phyloP scores from a whole-genome alignment of 2,888 invertebrate genomes.

The Phytoseiulus persimilis region DNA sequence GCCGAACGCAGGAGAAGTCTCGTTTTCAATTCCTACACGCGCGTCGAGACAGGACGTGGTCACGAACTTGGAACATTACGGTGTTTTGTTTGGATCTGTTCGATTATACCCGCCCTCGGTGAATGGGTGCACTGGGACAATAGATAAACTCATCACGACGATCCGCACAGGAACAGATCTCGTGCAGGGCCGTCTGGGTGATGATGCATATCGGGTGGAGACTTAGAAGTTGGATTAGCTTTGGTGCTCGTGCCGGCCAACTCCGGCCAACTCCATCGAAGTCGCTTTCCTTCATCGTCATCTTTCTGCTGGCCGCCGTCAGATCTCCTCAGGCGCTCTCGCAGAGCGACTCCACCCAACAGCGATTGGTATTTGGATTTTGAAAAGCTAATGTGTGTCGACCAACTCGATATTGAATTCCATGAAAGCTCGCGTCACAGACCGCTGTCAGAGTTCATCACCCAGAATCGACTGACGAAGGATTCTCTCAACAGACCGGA shows the following conservation, averaged over 20 bases:
- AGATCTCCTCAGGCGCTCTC: background rate
- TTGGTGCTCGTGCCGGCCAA: background rate
- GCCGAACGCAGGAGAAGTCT: background rate
- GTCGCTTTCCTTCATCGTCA: background rate
- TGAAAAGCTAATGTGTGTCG: background rate
- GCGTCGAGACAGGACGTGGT: background rate
- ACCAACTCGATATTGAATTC: background rate
- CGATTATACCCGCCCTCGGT: background rate
- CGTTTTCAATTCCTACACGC: background rate
- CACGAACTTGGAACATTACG: background rate
- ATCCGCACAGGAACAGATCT: background rate
- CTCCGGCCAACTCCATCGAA: background rate
- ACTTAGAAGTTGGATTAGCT: slow-evolving; percentile 5
- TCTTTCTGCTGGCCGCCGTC: background rate
- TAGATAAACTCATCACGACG: background rate
- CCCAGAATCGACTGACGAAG: background rate
- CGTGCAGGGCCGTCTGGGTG: background rate
- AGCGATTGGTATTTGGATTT: background rate
- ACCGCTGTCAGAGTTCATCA: background rate
- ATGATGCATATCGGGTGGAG: slow-evolving; percentile 5
- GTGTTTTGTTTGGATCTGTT: background rate
- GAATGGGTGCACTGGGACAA: background rate
- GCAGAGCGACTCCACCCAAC: background rate
- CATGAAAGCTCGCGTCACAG: background rate
- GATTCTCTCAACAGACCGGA: too few relatives aligned